A percentile compares a stretch with the other conserved stretches of the same genome.
These are phyloP conservation scores for Agraylea sexmaculata DNA, from an alignment of 1,140 invertebrate species.

Conservation along the genomic window DNA sequence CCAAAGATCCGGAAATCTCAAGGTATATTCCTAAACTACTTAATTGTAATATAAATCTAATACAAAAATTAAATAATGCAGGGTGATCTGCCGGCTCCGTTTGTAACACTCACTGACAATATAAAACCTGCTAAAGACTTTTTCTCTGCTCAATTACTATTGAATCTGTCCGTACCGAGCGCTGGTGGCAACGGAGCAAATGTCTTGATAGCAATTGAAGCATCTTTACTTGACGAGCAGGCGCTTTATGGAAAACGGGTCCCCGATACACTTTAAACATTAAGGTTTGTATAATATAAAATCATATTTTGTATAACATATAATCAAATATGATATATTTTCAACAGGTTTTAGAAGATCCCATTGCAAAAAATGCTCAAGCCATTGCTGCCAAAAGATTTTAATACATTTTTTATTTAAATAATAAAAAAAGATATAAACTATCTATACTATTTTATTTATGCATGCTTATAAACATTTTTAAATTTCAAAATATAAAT, in stretches of 20 bases:
- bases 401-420: too few relatives aligned
- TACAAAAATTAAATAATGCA: constrained; percentile 5
- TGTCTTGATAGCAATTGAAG: constrained; percentile 48
- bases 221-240: constrained; percentile 54
- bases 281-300: constrained; percentile 30
- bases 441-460: too few relatives aligned
- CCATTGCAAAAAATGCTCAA: constrained; percentile 28
- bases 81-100: constrained; percentile 24
- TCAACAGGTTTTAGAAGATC: constrained; percentile 34
- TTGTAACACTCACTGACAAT: constrained; percentile 39
- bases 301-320: background rate
- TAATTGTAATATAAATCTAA: background rate
- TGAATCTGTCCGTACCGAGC: constrained; percentile 30
- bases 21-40: constrained; percentile 8
- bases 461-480: too few relatives aligned
- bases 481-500: too few relatives aligned
- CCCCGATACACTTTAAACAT: constrained; percentile 48
- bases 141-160: constrained; percentile 60
- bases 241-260: constrained; percentile 56
- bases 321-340: constrained; percentile 1
- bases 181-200: constrained; percentile 27
- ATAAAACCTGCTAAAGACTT: constrained; percentile 63
- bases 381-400: constrained; percentile 28
- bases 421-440: too few relatives aligned
- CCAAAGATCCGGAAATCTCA: constrained; percentile 22